A percentile compares a stretch with the other conserved stretches of the same genome.
These are phyloP conservation scores for Nothocercus nigrocapillus DNA, from an alignment of 2,113 vertebrate genomes.

Conservation along the genomic window DNA sequence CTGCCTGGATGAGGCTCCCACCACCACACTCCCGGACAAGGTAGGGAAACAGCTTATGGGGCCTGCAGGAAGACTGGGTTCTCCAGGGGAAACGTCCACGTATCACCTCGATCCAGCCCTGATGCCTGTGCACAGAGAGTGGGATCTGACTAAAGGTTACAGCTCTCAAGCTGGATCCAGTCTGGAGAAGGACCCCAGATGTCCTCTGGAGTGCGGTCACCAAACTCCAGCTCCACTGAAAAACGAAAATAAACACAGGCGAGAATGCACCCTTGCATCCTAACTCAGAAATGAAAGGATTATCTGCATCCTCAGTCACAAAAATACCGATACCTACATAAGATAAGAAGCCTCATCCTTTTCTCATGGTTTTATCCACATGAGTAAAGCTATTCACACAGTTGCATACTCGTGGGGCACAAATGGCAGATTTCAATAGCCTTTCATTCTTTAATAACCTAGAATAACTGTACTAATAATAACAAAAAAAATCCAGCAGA, in stretches of 20 bases:
- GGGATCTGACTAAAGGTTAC: neutral
- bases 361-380: neutral
- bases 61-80: fast-evolving
- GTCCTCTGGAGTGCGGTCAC: neutral
- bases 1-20: neutral
- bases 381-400: neutral
- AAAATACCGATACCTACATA: neutral
- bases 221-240: neutral
- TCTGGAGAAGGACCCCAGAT: neutral
- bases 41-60: neutral
- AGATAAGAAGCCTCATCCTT: neutral
- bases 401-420: neutral
- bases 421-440: neutral
- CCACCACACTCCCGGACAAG: neutral
- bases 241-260: neutral
- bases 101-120: neutral
- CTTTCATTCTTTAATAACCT: neutral
- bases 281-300: neutral
- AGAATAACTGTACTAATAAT: neutral
- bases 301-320: neutral
- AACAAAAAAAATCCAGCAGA: neutral
- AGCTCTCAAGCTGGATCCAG: neutral
- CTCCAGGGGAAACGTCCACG: neutral
- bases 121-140: neutral
- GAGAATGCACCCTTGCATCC: neutral